These are phyloP conservation scores for Aurelia sp. DNA, from an alignment of 30 jellyfish, hydroid and myxozoan genomes.

Conservation along the genomic window DNA sequence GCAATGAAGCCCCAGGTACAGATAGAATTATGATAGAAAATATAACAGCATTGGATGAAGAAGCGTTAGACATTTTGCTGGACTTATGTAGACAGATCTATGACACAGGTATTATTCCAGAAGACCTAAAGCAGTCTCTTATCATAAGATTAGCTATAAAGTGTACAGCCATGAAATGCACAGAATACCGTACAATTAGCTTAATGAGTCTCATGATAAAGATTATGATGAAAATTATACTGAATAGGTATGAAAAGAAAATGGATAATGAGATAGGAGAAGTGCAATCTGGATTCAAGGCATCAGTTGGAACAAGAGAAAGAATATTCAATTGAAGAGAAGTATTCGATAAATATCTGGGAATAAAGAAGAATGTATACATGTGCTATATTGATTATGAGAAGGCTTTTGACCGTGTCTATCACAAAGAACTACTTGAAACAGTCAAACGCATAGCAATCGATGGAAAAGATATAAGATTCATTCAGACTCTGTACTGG, in stretches of 20 bases:
- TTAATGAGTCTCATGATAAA: constrained; percentile 7
- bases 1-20: background rate
- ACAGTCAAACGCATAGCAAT: background rate
- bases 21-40: constrained; percentile 9
- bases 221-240: background rate
- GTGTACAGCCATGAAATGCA: constrained; percentile 1
- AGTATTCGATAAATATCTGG: no score
- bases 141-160: background rate
- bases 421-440: background rate
- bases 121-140: constrained; percentile 3
- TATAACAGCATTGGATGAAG: constrained; percentile 11
- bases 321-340: no score
- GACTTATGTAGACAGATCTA: constrained; percentile 6
- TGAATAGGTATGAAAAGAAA: constrained; percentile 10
- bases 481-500: background rate
- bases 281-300: background rate
- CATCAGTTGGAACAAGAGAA: no score
- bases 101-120: constrained; percentile 2
- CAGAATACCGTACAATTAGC: constrained; percentile 24
- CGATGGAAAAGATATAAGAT: constrained; percentile 12
- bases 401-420: constrained; percentile 19
- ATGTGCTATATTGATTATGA: constrained; percentile 6
- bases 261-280: constrained; percentile 11
- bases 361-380: constrained; percentile 5
- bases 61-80: background rate